These are phyloP conservation scores for Masticophis lateralis DNA, from an alignment of 2,797 vertebrate genomes.

Conservation along the genomic window DNA sequence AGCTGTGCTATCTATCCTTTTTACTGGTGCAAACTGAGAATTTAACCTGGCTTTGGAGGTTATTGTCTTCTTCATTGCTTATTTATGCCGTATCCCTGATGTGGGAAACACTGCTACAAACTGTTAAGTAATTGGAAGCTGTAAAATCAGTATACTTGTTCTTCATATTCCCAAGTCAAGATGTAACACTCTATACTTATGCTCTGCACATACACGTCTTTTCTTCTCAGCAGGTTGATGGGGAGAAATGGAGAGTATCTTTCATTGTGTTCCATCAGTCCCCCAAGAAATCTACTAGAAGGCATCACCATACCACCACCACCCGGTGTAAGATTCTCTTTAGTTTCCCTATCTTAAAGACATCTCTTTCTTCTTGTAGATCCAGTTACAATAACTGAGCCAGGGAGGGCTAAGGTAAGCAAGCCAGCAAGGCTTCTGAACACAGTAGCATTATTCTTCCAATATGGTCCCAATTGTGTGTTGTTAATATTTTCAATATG, in stretches of 20 bases:
- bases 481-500: not conserved
- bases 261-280: not conserved
- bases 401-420: not conserved
- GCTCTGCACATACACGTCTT: not conserved
- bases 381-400: not conserved
- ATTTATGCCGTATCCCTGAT: not conserved
- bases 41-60: not conserved
- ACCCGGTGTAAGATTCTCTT: not conserved
- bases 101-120: not conserved
- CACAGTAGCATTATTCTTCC: not conserved
- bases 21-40: not conserved
- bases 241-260: not conserved
- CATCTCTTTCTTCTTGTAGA: not conserved
- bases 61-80: not conserved
- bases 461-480: not conserved
- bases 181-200: not conserved
- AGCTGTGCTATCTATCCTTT: not conserved
- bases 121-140: not conserved
- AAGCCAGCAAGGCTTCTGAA: not conserved
- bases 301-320: not conserved
- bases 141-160: not conserved
- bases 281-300: not conserved
- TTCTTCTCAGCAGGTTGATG: not conserved
- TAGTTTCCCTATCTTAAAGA: not conserved
- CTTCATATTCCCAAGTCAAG: not conserved